These are phyloP conservation scores for Coranthus polyacanthus DNA, from an alignment of 2,797 vertebrate species.

Conservation along the genomic window DNA sequence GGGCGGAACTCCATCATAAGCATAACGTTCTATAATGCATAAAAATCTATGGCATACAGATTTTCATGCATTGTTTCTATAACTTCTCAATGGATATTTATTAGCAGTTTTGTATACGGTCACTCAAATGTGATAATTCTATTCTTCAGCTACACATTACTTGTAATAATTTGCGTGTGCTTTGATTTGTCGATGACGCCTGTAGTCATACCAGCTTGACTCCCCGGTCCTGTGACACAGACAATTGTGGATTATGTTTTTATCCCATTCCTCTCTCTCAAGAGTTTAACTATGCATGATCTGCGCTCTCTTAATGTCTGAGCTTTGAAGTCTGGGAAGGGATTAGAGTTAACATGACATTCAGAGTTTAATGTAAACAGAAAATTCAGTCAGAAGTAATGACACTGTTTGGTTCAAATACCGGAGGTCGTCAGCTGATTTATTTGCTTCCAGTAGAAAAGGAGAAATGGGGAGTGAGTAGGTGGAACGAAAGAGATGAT, in stretches of 20 bases:
- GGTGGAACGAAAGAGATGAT: background rate
- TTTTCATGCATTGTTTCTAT: too few species aligned
- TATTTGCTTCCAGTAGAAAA: background rate
- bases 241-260: slow-evolving; percentile 58
- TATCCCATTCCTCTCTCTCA: slow-evolving; percentile 44
- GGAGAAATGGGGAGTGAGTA: background rate
- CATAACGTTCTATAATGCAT: too few species aligned
- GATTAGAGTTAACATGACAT: slow-evolving; percentile 50
- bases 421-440: background rate
- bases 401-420: background rate
- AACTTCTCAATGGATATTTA: too few species aligned
- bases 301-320: slow-evolving; percentile 10
- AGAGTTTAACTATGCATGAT: slow-evolving; percentile 45
- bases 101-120: background rate
- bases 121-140: background rate
- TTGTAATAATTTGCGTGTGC: background rate
- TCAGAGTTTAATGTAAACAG: slow-evolving; percentile 54
- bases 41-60: too few species aligned
- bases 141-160: background rate
- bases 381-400: slow-evolving; percentile 12
- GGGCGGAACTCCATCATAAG: slow-evolving; percentile 16
- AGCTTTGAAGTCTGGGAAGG: slow-evolving; percentile 54
- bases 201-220: slow-evolving; percentile 24
- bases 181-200: slow-evolving; percentile 17
- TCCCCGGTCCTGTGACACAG: slow-evolving; percentile 45